Percentiles rank a stretch among this genome's conserved stretches.
Evolutionary conservation across 1,140 invertebrate genomes (phyloP).

Genomic region (Zaprionus capensis): DNA sequence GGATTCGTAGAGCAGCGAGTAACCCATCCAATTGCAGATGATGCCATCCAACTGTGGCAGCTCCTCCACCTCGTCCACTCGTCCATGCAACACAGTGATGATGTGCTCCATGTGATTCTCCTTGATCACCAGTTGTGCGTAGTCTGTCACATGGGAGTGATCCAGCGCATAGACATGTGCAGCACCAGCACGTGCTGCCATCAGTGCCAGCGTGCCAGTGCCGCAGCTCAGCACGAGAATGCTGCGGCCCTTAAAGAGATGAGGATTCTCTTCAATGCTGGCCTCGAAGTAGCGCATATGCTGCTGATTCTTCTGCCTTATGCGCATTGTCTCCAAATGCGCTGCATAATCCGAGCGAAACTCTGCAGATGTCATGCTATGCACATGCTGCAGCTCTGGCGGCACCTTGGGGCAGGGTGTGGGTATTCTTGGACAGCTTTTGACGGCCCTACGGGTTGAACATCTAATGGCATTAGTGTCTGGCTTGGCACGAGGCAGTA

Average conservation of each 20-base stretch:
- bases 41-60: conserved; percentile 97
- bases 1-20: conserved; percentile 94
- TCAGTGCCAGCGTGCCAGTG: conserved; percentile 99
- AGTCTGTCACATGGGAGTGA: conserved; percentile 97
- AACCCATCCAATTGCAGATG: conserved; percentile 99
- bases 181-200: conserved; percentile 99
- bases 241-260: conserved; percentile 95
- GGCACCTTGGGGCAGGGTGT: conserved; percentile 40
- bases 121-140: conserved; percentile 93
- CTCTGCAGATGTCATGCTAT: conserved; percentile 65
- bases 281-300: conserved; percentile 97
- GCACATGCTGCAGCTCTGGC: conserved; percentile 40
- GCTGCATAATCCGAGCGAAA: conserved; percentile 86
- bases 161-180: conserved; percentile 97
- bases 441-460: neutral
- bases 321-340: conserved; percentile 99
- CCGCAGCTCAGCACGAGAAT: conserved; percentile 99
- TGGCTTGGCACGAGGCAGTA: neutral
- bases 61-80: conserved; percentile 90
- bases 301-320: conserved; percentile 99
- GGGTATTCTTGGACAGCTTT: neutral
- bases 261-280: conserved; percentile 98
- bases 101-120: conserved; percentile 90
- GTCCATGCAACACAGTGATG: conserved; percentile 96
- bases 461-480: neutral